phyloP scores from a whole-genome alignment of 2,888 invertebrate genomes.

The Tenodera sinensis region DNA sequence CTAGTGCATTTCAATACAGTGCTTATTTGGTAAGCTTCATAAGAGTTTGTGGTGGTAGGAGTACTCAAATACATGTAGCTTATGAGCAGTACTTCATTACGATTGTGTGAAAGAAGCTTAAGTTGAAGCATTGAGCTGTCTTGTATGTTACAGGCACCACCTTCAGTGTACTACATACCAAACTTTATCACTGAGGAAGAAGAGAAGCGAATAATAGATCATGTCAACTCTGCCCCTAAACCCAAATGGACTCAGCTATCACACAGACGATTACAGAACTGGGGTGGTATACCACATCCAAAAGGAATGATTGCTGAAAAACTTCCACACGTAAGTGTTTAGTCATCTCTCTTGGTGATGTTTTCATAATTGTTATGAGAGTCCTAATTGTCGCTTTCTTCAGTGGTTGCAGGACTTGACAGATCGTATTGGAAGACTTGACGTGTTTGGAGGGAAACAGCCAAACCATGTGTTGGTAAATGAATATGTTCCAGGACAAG shows the following conservation, averaged over 20 bases:
- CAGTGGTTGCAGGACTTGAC: slow-evolving; percentile 75
- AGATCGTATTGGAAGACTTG: slow-evolving; percentile 63
- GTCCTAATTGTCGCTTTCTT: slow-evolving; percentile 27
- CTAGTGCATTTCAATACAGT: no score
- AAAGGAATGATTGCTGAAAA: slow-evolving; percentile 91
- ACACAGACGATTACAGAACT: slow-evolving; percentile 92
- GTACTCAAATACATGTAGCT: no score
- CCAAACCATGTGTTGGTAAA: slow-evolving; percentile 95
- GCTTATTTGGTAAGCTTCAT: no score
- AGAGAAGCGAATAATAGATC: slow-evolving; percentile 65
- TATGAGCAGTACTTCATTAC: no score
- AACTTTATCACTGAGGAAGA: slow-evolving; percentile 77
- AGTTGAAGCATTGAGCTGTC: neutral
- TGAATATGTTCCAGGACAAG: slow-evolving; percentile 90
- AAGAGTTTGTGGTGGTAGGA: no score
- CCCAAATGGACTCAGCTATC: slow-evolving; percentile 95
- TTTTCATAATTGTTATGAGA: no score
- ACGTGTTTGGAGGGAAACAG: slow-evolving; percentile 62
- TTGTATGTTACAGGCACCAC: slow-evolving; percentile 27
- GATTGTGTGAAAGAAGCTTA: no score
- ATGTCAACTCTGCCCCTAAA: slow-evolving; percentile 75
- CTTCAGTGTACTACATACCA: slow-evolving; percentile 74
- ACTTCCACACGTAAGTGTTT: slow-evolving; percentile 59
- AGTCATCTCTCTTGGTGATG: neutral
- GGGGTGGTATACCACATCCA: slow-evolving; percentile 91